Conservation (phyloP, 1,140 invertebrate genomes). For the Drosophila yakuba region DNA sequence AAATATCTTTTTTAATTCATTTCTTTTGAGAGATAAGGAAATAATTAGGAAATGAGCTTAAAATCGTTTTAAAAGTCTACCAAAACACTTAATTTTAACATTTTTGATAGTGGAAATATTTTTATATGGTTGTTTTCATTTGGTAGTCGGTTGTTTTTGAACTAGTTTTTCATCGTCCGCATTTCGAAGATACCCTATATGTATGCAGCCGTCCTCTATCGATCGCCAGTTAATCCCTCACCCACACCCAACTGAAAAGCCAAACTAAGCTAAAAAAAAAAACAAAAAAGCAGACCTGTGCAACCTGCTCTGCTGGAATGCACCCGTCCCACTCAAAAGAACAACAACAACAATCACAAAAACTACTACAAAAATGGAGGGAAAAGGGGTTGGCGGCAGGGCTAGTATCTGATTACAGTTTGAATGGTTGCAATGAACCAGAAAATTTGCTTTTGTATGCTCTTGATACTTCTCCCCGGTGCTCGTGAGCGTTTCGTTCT, state of each 20-base stretch:
- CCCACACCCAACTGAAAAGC: conserved; percentile 16
- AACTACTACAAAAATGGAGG: conserved; percentile 9
- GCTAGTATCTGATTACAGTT: conserved; percentile 75
- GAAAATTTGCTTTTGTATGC: conserved; percentile 71
- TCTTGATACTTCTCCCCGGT: conserved; percentile 39
- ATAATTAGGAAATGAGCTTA: too few relatives aligned
- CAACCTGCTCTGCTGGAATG: conserved; percentile 37
- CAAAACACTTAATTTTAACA: too few relatives aligned
- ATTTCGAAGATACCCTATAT: conserved; percentile 19
- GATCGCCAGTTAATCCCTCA: conserved; percentile 29
- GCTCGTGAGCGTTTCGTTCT: conserved; percentile 10
- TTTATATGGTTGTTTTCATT: too few relatives aligned
- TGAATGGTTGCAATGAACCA: conserved; percentile 79
- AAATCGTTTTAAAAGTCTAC: background rate
- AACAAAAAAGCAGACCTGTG: conserved; percentile 6
- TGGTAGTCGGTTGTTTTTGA: conserved; percentile 1
- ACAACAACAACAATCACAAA: background rate
- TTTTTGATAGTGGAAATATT: background rate
- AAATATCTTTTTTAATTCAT: background rate
- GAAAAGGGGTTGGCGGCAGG: conserved; percentile 8
- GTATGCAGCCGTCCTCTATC: conserved; percentile 15
- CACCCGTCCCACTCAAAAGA: conserved; percentile 28
- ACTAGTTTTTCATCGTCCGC: conserved; percentile 8
- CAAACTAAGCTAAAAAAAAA: conserved; percentile 1
- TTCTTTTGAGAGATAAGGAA: background rate